These are phyloP conservation scores for Nebria brevicollis DNA, from an alignment of 2,888 invertebrate species.

Conservation along the genomic window DNA sequence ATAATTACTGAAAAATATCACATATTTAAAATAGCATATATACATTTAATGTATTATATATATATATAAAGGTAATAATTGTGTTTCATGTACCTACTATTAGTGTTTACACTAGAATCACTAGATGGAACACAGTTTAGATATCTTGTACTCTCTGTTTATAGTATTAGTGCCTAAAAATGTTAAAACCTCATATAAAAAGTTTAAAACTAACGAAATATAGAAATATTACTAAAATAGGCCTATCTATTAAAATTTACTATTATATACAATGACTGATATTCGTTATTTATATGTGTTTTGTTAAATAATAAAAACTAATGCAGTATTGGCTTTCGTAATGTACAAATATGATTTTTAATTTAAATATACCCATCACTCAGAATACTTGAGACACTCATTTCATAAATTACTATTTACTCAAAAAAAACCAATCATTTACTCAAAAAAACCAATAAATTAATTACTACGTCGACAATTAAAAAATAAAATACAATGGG, in stretches of 20 bases:
- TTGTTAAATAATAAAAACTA: not conserved
- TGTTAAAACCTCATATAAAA: not conserved
- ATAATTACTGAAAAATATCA: too few species aligned
- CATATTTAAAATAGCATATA: too few species aligned
- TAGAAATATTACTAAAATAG: conserved; percentile 11
- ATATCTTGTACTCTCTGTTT: not conserved
- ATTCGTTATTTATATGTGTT: not conserved
- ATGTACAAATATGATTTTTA: not conserved
- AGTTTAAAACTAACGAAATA: not conserved
- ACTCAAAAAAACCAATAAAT: too few species aligned
- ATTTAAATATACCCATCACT: not conserved
- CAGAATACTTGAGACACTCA: too few species aligned
- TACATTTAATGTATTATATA: not conserved
- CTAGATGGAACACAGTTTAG: not conserved
- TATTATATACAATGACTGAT: not conserved
- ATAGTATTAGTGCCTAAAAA: not conserved
- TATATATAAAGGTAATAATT: not conserved
- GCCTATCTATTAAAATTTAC: not conserved
- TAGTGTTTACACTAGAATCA: not conserved
- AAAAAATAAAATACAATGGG: too few species aligned
- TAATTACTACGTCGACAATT: too few species aligned
- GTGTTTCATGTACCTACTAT: not conserved
- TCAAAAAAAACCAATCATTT: too few species aligned
- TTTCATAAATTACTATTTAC: too few species aligned
- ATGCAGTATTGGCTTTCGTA: not conserved